phyloP scores from a whole-genome alignment of 2,888 invertebrate genomes.

The Byasa hedistus region DNA sequence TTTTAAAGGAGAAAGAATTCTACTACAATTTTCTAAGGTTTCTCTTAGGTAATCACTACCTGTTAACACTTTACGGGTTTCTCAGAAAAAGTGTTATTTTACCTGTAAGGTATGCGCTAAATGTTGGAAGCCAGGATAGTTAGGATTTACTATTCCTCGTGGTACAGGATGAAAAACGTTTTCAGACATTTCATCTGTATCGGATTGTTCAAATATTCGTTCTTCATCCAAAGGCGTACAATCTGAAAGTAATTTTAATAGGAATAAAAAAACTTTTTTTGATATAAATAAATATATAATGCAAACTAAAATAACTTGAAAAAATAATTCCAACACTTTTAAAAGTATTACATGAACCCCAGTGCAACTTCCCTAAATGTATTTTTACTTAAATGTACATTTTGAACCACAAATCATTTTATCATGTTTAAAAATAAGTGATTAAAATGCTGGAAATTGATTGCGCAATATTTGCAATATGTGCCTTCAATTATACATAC shows the following conservation, averaged over 20 bases:
- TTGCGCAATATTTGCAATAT: background rate
- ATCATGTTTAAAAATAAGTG: background rate
- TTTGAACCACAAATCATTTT: background rate
- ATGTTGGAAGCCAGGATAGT: constrained; percentile 91
- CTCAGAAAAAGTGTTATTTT: constrained; percentile 42
- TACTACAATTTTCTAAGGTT: constrained; percentile 40
- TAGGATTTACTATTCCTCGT: constrained; percentile 89
- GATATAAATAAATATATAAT: background rate
- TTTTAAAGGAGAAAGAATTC: background rate
- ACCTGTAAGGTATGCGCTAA: constrained; percentile 85
- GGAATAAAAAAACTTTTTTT: background rate
- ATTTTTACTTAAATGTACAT: background rate
- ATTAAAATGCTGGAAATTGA: background rate
- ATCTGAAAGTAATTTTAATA: constrained; percentile 43
- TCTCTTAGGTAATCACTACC: constrained; percentile 42
- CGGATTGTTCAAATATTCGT: constrained; percentile 78
- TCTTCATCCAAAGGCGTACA: constrained; percentile 75
- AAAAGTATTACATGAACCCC: background rate
- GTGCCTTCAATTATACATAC: background rate
- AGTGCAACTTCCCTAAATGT: background rate
- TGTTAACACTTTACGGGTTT: constrained; percentile 46
- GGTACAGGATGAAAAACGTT: constrained; percentile 69
- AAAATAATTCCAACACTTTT: background rate
- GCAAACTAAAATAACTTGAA: background rate
- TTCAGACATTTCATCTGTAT: constrained; percentile 76